Percentiles rank a stretch among this genome's conserved stretches.
These are phyloP conservation scores for Sebastes cheni DNA, from an alignment of 2,797 vertebrate species.

Conservation along the genomic window DNA sequence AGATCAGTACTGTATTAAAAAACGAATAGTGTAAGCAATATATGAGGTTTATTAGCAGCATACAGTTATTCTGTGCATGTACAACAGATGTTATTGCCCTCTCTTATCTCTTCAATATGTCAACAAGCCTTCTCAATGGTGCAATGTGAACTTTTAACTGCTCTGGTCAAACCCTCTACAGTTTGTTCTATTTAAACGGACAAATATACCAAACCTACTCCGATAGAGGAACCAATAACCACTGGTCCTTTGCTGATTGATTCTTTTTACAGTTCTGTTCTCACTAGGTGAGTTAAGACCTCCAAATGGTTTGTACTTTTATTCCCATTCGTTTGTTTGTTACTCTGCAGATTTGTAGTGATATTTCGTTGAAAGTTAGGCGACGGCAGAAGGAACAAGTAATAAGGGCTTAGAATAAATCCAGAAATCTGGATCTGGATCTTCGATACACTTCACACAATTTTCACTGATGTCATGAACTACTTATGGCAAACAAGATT, in stretches of 20 bases:
- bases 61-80: accelerated
- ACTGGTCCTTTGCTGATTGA: neutral
- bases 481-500: no score
- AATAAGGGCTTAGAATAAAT: accelerated
- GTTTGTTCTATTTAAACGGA: neutral
- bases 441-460: no score
- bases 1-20: neutral
- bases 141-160: neutral
- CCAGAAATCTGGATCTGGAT: no score
- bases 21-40: neutral
- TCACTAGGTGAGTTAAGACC: neutral
- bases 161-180: neutral
- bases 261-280: neutral
- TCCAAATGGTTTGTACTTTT: neutral
- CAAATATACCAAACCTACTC: neutral
- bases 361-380: no score
- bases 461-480: no score
- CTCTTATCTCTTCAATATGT: neutral
- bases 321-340: neutral
- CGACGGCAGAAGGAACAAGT: no score
- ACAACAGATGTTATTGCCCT: neutral
- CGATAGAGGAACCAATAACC: neutral
- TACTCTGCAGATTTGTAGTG: neutral
- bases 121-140: neutral
- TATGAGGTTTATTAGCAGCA: neutral